Evolutionary conservation across 2,113 vertebrate species (phyloP), one percentile per base, ranked within the genome.

Genomic region (Rallus limicola): DNA sequence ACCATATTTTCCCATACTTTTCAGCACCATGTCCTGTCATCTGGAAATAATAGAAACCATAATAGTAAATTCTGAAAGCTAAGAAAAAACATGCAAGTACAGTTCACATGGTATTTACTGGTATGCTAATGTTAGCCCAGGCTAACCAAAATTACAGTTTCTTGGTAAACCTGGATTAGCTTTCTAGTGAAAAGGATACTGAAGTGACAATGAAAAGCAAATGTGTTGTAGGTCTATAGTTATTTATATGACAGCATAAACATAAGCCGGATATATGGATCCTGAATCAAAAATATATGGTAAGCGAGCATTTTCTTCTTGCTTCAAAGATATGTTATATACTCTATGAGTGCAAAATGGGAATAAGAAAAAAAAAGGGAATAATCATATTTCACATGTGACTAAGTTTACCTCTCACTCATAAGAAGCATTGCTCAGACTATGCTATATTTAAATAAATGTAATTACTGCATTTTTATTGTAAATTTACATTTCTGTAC

Each of bases 1-100:
- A 97, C 97, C 95, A 81, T 98, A 97, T 97, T 98, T 98, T 98
- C 97, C 97, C 97, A 97, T 97, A 97, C 90, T 97, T 98, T 98
- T 98, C 98, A 98, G 96, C 98, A 97, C 97, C 86, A 93, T 98
- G 97, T 97, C 77, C 95, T 95, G 92, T 98, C 98, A 98, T 99
- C 98, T 98, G 98, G 98, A 98, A 98, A 98, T 98, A 98, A 98
- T 99, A 98, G 95, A 98, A 97, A 93, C 68, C 95, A 94, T 94
- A 95, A 96, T 91, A 97, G 74, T 93, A 97, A 97, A 98, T 97
- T 97, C 76, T 96, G 23, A 97, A 97, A 96, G 96, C 96, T 96
- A 76, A 92, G 84, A 97, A 97, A 97, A 89, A 81, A 28, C 48
- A 79, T 63, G 34, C 75, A 93, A 93, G 79, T 90, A 82, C 55